Evolutionary conservation across 2,888 invertebrate genomes (phyloP).

Genomic region (Helleia helle): DNA sequence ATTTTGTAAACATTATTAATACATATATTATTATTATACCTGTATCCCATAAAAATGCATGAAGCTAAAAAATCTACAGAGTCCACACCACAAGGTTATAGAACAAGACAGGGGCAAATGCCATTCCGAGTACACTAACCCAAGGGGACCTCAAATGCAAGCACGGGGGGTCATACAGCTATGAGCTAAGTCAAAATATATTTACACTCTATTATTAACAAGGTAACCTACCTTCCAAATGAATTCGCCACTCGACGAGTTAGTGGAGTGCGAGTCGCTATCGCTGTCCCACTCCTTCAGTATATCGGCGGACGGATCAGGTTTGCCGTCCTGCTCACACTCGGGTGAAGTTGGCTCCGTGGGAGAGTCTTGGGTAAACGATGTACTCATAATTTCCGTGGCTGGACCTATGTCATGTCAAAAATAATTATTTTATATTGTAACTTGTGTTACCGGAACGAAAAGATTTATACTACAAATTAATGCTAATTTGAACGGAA

Average conservation of each 20-base stretch:
- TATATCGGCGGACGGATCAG: constrained; percentile 49
- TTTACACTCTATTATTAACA: not conserved
- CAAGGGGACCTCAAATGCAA: constrained; percentile 7
- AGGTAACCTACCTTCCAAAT: constrained; percentile 79
- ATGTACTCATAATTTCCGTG: constrained; percentile 61
- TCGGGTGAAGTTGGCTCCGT: constrained; percentile 50
- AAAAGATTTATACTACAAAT: no score
- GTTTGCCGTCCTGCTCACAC: constrained; percentile 45
- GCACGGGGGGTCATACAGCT: constrained; percentile 10
- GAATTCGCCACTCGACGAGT: constrained; percentile 84
- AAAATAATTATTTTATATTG: not conserved
- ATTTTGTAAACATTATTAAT: no score
- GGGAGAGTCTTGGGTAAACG: constrained; percentile 65
- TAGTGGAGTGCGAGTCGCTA: constrained; percentile 75
- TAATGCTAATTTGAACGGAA: no score
- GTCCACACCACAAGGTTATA: constrained; percentile 12
- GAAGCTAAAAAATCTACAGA: constrained; percentile 4
- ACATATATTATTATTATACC: no score
- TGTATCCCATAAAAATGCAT: not conserved
- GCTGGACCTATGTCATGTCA: constrained; percentile 46
- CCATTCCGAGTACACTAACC: constrained; percentile 8
- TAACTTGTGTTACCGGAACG: not conserved
- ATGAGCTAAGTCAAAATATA: not conserved
- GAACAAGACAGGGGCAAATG: constrained; percentile 1
- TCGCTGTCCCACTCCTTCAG: constrained; percentile 82